Evolutionary conservation across 2,888 invertebrate species (phyloP), one percentile per base, ranked within the genome.

Genomic region (Limulus polyphemus): DNA sequence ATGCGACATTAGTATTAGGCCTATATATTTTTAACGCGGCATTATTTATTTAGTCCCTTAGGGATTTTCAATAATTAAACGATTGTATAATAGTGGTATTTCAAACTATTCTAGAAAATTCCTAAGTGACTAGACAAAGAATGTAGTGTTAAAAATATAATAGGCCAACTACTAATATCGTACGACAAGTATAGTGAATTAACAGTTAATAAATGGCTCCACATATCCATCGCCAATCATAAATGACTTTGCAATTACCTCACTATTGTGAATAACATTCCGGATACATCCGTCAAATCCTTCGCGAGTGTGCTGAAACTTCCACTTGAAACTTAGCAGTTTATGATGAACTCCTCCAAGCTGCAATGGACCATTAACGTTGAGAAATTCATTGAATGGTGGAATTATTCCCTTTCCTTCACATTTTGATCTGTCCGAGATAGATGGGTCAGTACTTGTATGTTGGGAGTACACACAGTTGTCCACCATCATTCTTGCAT

Each of bases 201-300:
- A 2, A 32, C 32, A 32, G 1, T 7, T 32, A 7, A 32, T 32
- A 32, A 32, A 32, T 32, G 32, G 32, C 32, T 32, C 32, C 1
- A 32, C 7, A 32, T 32, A 32, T 32, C 32, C 7, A 1, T 32
- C 3, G 32, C 32, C 7, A 3, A 32, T 3, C 32, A 32, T 32
- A 32, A 32, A 7, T 32, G 32, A 32, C 7, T 5, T 32, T 32
- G 7, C 32, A 62, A 65, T 55, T 69, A 74, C 72, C 68, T 76
- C 90, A 72, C 94, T 94, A 74, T 98, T 97, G 74, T 97, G 94
- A 73, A 93, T 85, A 56, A 99, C 80, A 76, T 98, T 95, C 71
- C 91, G 82, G 64, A 99, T 88, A 77, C 99, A 99, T 12, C 99
- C 99, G 74, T 90, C 89, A 75, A 98, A 97, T 47, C 88, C 88